These are phyloP conservation scores for Sardina pilchardus DNA, from an alignment of 2,113 vertebrate genomes.

Conservation along the genomic window DNA sequence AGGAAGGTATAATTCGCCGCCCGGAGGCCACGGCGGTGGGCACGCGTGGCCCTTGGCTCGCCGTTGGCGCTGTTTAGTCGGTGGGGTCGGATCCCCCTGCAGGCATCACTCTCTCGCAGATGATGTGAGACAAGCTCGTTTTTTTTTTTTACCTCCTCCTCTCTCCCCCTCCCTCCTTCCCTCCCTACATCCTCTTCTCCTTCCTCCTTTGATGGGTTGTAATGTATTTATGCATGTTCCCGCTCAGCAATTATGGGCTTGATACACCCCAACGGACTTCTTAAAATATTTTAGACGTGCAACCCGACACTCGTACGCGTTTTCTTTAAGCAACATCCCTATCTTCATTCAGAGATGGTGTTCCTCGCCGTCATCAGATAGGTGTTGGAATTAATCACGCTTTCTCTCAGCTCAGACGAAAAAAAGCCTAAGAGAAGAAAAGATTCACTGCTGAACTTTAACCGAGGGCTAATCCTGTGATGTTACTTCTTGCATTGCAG, in stretches of 20 bases:
- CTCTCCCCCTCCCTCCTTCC: neutral
- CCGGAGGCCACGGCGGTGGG: neutral
- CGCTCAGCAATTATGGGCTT: neutral
- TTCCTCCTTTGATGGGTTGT: neutral
- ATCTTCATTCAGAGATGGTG: neutral
- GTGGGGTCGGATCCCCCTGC: too few species aligned
- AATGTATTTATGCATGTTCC: neutral
- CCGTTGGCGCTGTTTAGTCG: neutral
- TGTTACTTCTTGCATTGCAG: neutral
- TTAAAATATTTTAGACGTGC: neutral
- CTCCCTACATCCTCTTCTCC: neutral
- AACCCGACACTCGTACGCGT: neutral
- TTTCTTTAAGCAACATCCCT: neutral
- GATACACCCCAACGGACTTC: neutral
- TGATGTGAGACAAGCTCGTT: neutral
- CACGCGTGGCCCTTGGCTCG: neutral
- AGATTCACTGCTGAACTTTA: too few species aligned
- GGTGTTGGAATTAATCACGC: neutral
- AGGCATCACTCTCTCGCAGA: conserved; percentile 10
- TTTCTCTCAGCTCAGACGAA: neutral
- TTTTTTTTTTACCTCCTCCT: neutral
- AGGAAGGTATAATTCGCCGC: conserved; percentile 37
- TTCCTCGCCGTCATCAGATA: neutral
- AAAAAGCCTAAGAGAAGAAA: neutral
- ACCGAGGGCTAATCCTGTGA: too few species aligned